Conservation (phyloP, 2,888 invertebrate species). For the Rutpela maculata region DNA sequence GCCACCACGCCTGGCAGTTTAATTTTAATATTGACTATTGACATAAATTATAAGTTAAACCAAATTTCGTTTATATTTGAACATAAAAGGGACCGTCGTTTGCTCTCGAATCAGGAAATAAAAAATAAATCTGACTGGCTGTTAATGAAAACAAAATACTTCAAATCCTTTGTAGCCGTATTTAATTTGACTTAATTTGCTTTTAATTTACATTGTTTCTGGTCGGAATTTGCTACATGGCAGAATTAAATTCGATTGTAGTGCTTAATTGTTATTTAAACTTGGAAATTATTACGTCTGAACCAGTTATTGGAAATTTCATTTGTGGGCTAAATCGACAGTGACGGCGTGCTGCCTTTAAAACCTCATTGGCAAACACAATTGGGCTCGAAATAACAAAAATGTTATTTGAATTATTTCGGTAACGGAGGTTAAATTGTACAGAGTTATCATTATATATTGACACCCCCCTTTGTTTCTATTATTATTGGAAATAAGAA, state of each 20-base stretch:
- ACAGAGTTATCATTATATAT: too few species aligned
- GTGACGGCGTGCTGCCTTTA: neutral
- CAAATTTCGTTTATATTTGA: neutral
- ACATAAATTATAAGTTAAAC: neutral
- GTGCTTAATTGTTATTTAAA: slow-evolving; percentile 3
- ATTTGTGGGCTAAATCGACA: neutral
- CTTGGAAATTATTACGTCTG: slow-evolving; percentile 7
- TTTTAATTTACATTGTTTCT: slow-evolving; percentile 2
- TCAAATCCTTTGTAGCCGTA: neutral
- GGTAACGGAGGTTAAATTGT: too few species aligned
- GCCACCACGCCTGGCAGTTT: neutral
- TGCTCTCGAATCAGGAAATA: neutral
- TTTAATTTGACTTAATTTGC: neutral
- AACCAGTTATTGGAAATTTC: neutral
- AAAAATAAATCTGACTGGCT: neutral
- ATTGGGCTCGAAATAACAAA: neutral
- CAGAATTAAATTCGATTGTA: neutral
- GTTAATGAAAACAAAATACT: slow-evolving; percentile 7
- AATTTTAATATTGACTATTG: neutral
- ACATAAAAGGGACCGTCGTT: neutral
- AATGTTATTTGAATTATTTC: neutral
- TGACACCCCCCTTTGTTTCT: too few species aligned
- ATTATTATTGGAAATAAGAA: too few species aligned
- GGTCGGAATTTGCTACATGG: neutral
- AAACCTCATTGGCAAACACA: neutral